phyloP scores from a whole-genome alignment of 2,113 vertebrate genomes.

The Stomatorhinus ivindoensis region DNA sequence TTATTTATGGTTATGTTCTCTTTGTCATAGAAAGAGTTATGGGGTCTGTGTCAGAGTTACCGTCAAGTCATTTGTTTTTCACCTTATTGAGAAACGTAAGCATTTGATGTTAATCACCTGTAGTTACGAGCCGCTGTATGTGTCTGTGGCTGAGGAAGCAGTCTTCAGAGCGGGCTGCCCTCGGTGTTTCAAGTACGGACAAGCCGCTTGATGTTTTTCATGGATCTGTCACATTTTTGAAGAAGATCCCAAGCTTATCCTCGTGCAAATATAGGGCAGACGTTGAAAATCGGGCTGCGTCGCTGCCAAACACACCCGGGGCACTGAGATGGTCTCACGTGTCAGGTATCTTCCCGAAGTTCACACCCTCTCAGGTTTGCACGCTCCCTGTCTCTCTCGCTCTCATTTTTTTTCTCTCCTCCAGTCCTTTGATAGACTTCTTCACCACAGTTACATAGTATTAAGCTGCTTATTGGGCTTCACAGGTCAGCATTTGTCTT shows the following conservation, averaged over 20 bases:
- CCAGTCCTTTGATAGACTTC: slow-evolving; percentile 7
- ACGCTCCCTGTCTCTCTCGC: background rate
- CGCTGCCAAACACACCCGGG: background rate
- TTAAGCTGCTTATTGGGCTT: background rate
- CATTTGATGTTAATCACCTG: background rate
- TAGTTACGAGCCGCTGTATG: background rate
- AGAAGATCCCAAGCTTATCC: background rate
- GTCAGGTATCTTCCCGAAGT: background rate
- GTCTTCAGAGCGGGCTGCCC: background rate
- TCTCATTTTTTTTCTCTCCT: background rate
- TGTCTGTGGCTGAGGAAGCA: background rate
- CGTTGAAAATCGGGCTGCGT: background rate
- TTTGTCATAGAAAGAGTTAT: slow-evolving; percentile 9
- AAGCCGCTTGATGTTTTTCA: background rate
- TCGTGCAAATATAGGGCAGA: background rate
- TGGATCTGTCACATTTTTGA: background rate
- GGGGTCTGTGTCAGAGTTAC: background rate
- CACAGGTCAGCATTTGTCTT: background rate
- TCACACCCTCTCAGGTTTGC: background rate
- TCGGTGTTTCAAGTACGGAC: background rate
- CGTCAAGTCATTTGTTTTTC: background rate
- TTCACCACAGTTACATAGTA: background rate
- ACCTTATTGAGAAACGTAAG: background rate
- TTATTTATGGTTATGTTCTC: background rate
- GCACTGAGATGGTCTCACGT: background rate